A percentile compares a stretch with the other conserved stretches of the same genome.
phyloP scores from a whole-genome alignment of 1,140 invertebrate species.

The Camponotus floridanus region DNA sequence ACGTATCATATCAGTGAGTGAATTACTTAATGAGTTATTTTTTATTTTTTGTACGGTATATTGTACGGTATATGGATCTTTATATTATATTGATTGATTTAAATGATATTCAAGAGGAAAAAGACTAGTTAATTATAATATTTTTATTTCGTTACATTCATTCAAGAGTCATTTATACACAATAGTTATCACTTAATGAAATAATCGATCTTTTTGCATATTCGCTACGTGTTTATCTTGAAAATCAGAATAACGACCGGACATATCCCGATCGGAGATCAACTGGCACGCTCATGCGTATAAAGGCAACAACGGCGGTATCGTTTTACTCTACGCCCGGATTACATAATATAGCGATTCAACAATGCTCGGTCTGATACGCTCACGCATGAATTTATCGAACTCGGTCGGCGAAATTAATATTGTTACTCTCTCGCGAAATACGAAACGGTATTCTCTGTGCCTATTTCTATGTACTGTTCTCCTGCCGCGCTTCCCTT shows the following conservation, averaged over 20 bases:
- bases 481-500: background rate
- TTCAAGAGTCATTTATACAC: background rate
- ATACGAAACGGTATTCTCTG: slow-evolving; percentile 59
- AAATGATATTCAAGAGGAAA: too few relatives aligned
- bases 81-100: too few relatives aligned
- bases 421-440: slow-evolving; percentile 75
- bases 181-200: slow-evolving; percentile 20
- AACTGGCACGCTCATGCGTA: slow-evolving; percentile 30
- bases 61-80: too few relatives aligned
- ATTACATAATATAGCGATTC: slow-evolving; percentile 56
- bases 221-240: slow-evolving; percentile 21
- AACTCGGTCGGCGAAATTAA: slow-evolving; percentile 71
- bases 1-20: slow-evolving; percentile 2
- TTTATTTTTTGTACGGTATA: background rate
- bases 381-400: slow-evolving; percentile 70
- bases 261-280: slow-evolving; percentile 35
- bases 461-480: background rate
- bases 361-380: slow-evolving; percentile 55
- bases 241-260: slow-evolving; percentile 34
- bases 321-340: slow-evolving; percentile 56
- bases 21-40: background rate
- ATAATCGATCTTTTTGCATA: slow-evolving; percentile 24
- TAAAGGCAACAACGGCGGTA: slow-evolving; percentile 29
- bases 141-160: background rate
- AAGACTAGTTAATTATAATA: too few relatives aligned